Evolutionary conservation across 2,797 vertebrate genomes (phyloP).

Genomic region (Catostomus latipinnis): DNA sequence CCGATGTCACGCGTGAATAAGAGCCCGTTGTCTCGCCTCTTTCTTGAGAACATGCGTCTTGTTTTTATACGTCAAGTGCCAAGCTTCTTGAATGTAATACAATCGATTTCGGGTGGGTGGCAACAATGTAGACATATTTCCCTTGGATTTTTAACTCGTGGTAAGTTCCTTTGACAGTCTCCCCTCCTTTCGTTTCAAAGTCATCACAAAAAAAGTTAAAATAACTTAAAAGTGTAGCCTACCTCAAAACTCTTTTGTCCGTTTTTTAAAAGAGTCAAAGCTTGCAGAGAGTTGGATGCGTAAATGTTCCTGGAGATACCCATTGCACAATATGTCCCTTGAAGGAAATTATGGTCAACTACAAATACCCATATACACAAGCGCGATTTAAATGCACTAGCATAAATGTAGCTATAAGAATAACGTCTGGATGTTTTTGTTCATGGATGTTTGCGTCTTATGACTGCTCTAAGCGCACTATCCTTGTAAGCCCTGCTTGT

Average conservation of each 20-base stretch:
- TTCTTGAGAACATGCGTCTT: conserved; percentile 78
- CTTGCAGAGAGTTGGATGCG: conserved; percentile 9
- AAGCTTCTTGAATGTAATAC: conserved; percentile 82
- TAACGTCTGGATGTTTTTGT: conserved; percentile 68
- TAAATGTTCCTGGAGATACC: conserved; percentile 21
- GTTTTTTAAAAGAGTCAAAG: conserved; percentile 9
- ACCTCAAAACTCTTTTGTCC: conserved; percentile 32
- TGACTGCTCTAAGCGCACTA: conserved; percentile 72
- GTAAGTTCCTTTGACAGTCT: conserved; percentile 79
- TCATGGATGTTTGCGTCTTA: conserved; percentile 73
- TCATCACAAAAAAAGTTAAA: conserved; percentile 57
- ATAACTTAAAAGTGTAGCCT: conserved; percentile 31
- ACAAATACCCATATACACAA: background rate
- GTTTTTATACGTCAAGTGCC: conserved; percentile 85
- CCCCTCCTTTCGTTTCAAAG: conserved; percentile 75
- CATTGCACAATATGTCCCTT: conserved; percentile 35
- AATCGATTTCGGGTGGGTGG: conserved; percentile 95
- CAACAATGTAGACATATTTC: conserved; percentile 84
- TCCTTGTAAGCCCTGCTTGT: conserved; percentile 45
- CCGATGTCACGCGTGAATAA: conserved; percentile 58
- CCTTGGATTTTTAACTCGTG: conserved; percentile 73
- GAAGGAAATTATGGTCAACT: conserved; percentile 2
- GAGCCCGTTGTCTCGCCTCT: conserved; percentile 72
- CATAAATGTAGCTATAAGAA: conserved; percentile 62
- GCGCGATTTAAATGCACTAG: background rate